Percentiles rank a stretch among this genome's conserved stretches.
These are phyloP conservation scores for Tigriopus californicus DNA, from an alignment of 2,888 invertebrate genomes.

Conservation along the genomic window DNA sequence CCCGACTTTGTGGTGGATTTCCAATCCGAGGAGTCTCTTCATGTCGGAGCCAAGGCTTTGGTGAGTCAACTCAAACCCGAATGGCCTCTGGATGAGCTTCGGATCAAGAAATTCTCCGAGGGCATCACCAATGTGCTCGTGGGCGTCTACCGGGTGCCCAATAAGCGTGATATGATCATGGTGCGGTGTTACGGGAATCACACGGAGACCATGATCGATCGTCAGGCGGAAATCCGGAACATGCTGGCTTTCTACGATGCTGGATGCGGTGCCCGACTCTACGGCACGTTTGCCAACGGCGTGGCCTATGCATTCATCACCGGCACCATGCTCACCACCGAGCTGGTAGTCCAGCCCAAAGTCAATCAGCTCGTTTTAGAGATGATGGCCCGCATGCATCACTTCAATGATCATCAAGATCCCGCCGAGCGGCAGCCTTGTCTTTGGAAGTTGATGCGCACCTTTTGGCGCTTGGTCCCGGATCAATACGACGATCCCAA, in stretches of 20 bases:
- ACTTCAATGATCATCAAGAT: conserved; percentile 33
- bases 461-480: conserved; percentile 23
- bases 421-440: conserved; percentile 36
- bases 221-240: background rate
- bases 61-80: background rate
- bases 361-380: conserved; percentile 55
- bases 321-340: conserved; percentile 51
- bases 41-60: background rate
- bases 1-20: background rate
- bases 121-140: background rate
- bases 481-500: background rate
- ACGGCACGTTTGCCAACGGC: conserved; percentile 82
- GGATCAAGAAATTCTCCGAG: background rate
- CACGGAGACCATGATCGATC: background rate
- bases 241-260: background rate
- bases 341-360: conserved; percentile 41
- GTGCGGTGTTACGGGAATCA: background rate
- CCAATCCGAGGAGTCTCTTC: background rate
- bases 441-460: conserved; percentile 52
- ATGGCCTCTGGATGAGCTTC: background rate
- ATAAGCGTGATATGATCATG: background rate
- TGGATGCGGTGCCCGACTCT: conserved; percentile 43
- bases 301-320: conserved; percentile 60
- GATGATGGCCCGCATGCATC: conserved; percentile 63
- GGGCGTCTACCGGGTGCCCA: background rate